A percentile compares a stretch with the other conserved stretches of the same genome.
phyloP scores from a whole-genome alignment of 2,113 vertebrate species.

The Helogale parvula region DNA sequence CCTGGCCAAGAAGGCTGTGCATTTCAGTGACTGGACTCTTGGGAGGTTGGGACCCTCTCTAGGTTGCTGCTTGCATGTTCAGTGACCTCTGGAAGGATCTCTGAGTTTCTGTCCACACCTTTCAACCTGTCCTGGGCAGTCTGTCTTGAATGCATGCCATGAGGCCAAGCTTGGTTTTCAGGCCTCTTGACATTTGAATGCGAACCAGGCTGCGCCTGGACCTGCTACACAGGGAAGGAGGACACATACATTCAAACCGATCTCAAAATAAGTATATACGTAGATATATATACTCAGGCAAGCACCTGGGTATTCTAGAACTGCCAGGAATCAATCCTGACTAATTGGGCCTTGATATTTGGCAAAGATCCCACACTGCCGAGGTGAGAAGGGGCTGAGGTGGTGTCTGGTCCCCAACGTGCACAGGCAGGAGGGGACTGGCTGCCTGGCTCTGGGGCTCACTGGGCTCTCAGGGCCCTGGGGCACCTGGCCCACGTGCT shows the following conservation, averaged over 20 bases:
- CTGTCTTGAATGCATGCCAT: rapidly evolving
- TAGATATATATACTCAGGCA: too few species aligned
- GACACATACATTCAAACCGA: too few species aligned
- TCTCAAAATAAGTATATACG: background rate
- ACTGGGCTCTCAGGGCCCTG: background rate
- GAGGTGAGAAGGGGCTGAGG: background rate
- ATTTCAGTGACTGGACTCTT: background rate
- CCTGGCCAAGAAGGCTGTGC: background rate
- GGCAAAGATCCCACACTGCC: background rate
- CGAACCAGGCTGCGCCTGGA: background rate
- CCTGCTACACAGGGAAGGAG: background rate
- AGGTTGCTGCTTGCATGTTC: background rate
- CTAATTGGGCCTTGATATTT: background rate
- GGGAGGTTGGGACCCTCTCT: background rate
- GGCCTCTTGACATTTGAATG: background rate
- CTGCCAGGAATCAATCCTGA: background rate
- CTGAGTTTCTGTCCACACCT: background rate
- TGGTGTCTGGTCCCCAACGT: background rate
- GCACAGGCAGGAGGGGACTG: background rate
- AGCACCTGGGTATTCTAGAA: background rate
- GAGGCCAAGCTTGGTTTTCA: background rate
- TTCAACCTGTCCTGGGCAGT: too few species aligned
- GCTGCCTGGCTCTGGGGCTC: background rate
- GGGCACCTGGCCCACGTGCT: rapidly evolving
- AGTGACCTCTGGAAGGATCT: background rate